Conservation (phyloP, 2,888 invertebrate species). For the Hirudinaria manillensis region DNA sequence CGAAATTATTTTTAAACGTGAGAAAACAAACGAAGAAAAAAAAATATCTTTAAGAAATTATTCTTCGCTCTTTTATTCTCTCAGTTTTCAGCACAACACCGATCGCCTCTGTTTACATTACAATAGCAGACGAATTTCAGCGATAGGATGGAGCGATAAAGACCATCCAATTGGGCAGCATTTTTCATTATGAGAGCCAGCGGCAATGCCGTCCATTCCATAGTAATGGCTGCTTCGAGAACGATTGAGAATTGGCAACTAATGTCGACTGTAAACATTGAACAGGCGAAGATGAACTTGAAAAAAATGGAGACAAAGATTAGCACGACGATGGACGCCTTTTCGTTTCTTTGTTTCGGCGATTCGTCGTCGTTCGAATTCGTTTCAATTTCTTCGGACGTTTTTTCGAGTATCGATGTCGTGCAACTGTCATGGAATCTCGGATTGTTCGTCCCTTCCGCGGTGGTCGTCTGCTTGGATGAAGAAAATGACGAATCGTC, state of each 20-base stretch:
- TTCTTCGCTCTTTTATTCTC: neutral
- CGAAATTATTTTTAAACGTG: too few species aligned
- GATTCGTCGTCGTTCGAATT: neutral
- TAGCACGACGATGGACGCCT: neutral
- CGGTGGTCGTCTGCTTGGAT: neutral
- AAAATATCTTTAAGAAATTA: neutral
- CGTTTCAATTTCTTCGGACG: neutral
- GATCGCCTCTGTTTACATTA: neutral
- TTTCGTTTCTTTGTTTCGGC: neutral
- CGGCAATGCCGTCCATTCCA: conserved; percentile 1
- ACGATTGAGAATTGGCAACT: neutral
- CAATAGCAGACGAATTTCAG: neutral
- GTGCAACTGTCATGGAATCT: neutral
- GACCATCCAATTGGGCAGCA: neutral
- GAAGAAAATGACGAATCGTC: neutral
- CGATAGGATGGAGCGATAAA: neutral
- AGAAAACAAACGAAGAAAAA: too few species aligned
- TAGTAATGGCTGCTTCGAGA: neutral
- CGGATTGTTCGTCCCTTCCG: neutral
- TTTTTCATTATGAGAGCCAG: neutral
- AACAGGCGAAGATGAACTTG: neutral
- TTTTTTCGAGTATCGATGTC: neutral
- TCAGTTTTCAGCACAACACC: neutral
- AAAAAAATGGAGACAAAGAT: neutral
- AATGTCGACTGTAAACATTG: neutral